Evolutionary conservation across 2,797 vertebrate genomes (phyloP), one percentile per base, ranked within the genome.

Genomic region (Coilia nasus): DNA sequence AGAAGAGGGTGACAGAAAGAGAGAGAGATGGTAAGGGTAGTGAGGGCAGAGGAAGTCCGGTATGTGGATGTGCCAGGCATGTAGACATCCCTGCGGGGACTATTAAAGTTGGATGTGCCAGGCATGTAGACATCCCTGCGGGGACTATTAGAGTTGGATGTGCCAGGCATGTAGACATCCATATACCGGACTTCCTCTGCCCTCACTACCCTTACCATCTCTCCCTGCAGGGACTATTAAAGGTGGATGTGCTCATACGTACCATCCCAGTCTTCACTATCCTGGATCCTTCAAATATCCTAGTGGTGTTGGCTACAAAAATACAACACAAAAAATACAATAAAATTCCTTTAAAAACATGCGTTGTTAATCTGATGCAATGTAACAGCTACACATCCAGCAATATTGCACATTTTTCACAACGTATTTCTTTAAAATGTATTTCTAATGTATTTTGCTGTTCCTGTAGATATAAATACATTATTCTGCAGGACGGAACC

Each of bases 241-340:
- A 57, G 12, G 1, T 3, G 15, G 31, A 78, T 41, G 71, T 71
- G 64, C 44, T 78, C 31, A 46, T 35, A 96, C 97, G 97, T 94
- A 99, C 98, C 97, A 98, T 98, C 93, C 98, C 98, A 12, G 98
- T 98, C 93, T 99, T 99, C 89, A 99, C 97, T 88, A 99, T 99
- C 82, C 98, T 96, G 91, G 98, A 98, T 19, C 98, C 98, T 95
- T 99, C 97, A 90, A 99, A 99, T 94, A 99, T 98, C 91, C 97
- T 95, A 83, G 98, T 99, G 64, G 98, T 99, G 89, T 99, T 99
- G 83, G 96, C 98, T 99, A 86, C 5, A 91, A 91, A 85, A 89
- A 2, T 89, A 86, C 19, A 64, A 75, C 9, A 62, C 19, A 84
- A 83, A 87, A 28, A 82, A 54, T 21, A 85, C 41, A 82, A 15